Base-by-base conservation (phyloP, 2,113 vertebrate genomes). In the Sardina pilchardus region DNA sequence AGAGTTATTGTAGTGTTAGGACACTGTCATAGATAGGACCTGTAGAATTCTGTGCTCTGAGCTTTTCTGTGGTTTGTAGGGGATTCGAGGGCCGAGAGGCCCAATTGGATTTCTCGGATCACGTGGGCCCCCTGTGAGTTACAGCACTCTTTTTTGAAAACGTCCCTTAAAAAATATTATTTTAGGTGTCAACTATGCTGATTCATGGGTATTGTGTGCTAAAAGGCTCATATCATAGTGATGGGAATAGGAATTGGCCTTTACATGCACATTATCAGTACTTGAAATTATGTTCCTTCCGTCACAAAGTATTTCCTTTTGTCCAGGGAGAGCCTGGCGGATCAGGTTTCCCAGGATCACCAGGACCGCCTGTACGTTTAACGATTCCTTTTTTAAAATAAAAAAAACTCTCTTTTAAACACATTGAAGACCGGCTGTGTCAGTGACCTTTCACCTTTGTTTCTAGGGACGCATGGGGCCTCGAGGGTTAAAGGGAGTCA, bases 241-340 rank as follows among this genome's bases (percentile, higher is more conserved):
- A 21, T 56, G 45, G 6, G 44, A 63, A 4, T 63, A 7, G 59
- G 59, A 16, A 16, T 56, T 1, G 53, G 4, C 24, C 24, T 63
- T 9, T 24, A n/a, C n/a, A n/a, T n/a, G 8, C 59, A n/a, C 56
- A 53, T 53, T 53, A 17, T 53, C 14, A 53, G 16, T 4, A 17
- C 50, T 4, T 53, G 53, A 59, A 24, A 59, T 19, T 21, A 6
- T 21, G 53, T 59, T 24, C 19, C 0, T 59, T 59, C 17, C 21
- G 26, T 36, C 7, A 34, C 56, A 9, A 78, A 83, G 50, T 6
- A 42, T 84, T 47, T 44, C 84, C 10, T 90, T 50, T 90, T 30
- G 83, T 91, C 71, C 85, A 96, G 95, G 95, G 95, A 83, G 86
- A 90, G 19, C 67, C 87, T 45, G 94, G 95, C 59, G 81, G 30